Percentiles rank a stretch among this genome's conserved stretches.
These are phyloP conservation scores for Catharus ustulatus DNA, from an alignment of 2,797 vertebrate genomes.

Conservation along the genomic window DNA sequence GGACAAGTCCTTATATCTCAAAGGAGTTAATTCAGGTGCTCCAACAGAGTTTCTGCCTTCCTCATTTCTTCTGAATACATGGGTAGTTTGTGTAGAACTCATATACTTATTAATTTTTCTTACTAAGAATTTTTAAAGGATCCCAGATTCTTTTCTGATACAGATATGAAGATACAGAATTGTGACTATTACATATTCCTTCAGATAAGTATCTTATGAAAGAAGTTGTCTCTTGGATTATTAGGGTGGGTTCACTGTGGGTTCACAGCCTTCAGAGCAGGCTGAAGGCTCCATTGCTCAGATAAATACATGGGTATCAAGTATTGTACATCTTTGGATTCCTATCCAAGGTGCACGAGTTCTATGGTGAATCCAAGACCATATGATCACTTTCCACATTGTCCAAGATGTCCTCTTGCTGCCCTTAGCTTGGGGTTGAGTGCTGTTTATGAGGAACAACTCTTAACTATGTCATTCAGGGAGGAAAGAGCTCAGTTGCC, in stretches of 20 bases:
- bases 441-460: not conserved
- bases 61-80: not conserved
- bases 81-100: not conserved
- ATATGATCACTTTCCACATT: not conserved
- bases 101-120: not conserved
- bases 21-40: not conserved
- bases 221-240: not conserved
- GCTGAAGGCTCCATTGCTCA: not conserved
- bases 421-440: not conserved
- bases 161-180: not conserved
- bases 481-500: not conserved
- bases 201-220: not conserved
- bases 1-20: not conserved
- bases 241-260: not conserved
- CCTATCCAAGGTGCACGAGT: rapidly evolving
- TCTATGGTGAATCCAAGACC: not conserved
- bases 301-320: not conserved
- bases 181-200: not conserved
- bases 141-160: not conserved
- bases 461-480: not conserved
- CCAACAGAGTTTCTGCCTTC: not conserved
- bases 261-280: not conserved
- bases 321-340: not conserved
- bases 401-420: not conserved
- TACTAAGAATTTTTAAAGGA: not conserved